phyloP scores from a whole-genome alignment of 2,797 vertebrate genomes.

The Danio albolineatus region DNA sequence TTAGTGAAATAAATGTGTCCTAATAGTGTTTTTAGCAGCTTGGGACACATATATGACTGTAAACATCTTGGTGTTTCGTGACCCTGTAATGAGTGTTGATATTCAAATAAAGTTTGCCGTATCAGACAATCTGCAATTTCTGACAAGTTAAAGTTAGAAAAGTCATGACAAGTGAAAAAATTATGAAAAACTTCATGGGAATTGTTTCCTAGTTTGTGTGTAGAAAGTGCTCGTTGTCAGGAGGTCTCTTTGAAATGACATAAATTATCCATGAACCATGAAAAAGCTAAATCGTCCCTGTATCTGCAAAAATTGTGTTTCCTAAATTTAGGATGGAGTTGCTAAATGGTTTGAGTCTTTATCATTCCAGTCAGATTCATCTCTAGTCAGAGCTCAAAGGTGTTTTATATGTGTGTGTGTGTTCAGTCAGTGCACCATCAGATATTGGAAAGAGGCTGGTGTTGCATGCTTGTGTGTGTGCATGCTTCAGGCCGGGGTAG shows the following conservation, averaged over 20 bases:
- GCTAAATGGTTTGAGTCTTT: neutral
- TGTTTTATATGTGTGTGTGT: slow-evolving; percentile 23
- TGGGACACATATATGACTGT: no score
- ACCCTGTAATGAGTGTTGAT: no score
- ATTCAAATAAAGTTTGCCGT: neutral
- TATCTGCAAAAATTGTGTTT: neutral
- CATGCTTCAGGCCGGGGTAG: slow-evolving; percentile 32
- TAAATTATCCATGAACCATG: neutral
- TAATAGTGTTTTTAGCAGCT: no score
- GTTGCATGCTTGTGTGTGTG: slow-evolving; percentile 34
- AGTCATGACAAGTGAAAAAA: neutral
- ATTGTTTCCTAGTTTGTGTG: neutral
- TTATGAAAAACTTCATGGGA: neutral
- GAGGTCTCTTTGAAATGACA: neutral
- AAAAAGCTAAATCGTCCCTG: neutral
- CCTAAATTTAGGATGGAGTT: neutral
- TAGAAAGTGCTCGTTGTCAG: slow-evolving; percentile 1
- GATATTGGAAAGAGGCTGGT: slow-evolving; percentile 30
- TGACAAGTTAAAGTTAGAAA: neutral
- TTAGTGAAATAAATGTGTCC: no score
- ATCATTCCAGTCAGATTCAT: slow-evolving; percentile 49
- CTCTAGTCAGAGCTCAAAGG: slow-evolving; percentile 53
- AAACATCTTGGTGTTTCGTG: no score
- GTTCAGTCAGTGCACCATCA: slow-evolving; percentile 30
- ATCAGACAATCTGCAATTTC: neutral